Conservation (phyloP, 2,797 vertebrate genomes). For the Huso huso region DNA sequence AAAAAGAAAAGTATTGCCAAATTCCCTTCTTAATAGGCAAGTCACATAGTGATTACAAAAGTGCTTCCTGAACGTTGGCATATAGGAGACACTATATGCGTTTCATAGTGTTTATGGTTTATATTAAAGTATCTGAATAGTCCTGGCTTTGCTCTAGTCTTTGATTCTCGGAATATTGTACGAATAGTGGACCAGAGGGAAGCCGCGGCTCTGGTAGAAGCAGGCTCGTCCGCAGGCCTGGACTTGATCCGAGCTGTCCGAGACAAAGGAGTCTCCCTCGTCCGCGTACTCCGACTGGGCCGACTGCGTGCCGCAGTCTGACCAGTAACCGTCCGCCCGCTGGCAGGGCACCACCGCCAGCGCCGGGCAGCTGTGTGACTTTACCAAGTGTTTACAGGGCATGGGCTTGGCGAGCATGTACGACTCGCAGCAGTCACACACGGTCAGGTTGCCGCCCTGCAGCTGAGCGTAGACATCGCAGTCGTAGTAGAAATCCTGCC, state of each 20-base stretch:
- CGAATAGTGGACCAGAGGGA: slow-evolving; percentile 87
- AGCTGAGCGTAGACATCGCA: slow-evolving; percentile 76
- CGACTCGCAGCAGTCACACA: slow-evolving; percentile 84
- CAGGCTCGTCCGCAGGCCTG: slow-evolving; percentile 90
- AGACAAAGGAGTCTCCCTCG: slow-evolving; percentile 92
- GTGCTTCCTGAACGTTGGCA: slow-evolving; percentile 63
- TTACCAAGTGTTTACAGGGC: slow-evolving; percentile 88
- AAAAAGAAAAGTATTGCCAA: slow-evolving; percentile 39
- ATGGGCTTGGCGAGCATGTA: slow-evolving; percentile 70
- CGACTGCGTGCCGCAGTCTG: slow-evolving; percentile 76
- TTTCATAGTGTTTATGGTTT: slow-evolving; percentile 32
- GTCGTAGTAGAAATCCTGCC: slow-evolving; percentile 71
- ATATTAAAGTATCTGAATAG: background rate
- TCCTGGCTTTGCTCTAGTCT: slow-evolving; percentile 56
- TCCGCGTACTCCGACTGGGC: slow-evolving; percentile 89
- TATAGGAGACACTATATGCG: slow-evolving; percentile 45
- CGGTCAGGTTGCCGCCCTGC: slow-evolving; percentile 55
- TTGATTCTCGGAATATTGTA: slow-evolving; percentile 84
- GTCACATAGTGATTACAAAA: slow-evolving; percentile 52
- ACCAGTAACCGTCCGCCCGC: slow-evolving; percentile 76
- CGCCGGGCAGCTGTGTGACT: slow-evolving; percentile 88
- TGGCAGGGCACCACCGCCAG: slow-evolving; percentile 69
- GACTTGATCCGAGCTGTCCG: slow-evolving; percentile 92
- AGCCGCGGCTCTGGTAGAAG: slow-evolving; percentile 89
- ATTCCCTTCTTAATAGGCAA: slow-evolving; percentile 66